Evolutionary conservation across 2,113 vertebrate genomes (phyloP).

Genomic region (Hepsetus odoe): DNA sequence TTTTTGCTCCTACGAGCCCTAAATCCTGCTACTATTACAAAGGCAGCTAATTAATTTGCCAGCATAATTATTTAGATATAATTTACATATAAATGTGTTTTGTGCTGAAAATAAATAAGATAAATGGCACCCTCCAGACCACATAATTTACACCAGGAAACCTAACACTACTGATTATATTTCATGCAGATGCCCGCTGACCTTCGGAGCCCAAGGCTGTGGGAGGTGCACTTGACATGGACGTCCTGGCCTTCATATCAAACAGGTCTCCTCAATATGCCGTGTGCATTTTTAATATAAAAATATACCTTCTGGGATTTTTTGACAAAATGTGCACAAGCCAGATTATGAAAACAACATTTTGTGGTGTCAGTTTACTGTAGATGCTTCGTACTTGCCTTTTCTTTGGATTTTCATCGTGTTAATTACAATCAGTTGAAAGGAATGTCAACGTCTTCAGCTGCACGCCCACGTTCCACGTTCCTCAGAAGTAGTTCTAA

Average conservation of each 20-base stretch:
- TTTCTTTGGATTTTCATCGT: too few species aligned
- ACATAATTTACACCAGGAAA: constrained; percentile 88
- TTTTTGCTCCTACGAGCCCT: constrained; percentile 64
- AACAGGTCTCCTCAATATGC: background rate
- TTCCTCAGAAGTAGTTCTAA: too few species aligned
- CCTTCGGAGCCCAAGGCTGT: constrained; percentile 64
- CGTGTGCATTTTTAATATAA: background rate
- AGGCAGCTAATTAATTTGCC: constrained; percentile 76
- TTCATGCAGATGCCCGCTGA: constrained; percentile 77
- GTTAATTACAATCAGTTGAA: too few species aligned
- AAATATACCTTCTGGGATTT: background rate
- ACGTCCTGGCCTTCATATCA: background rate
- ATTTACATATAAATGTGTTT: constrained; percentile 93
- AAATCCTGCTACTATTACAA: constrained; percentile 63
- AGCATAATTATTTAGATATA: constrained; percentile 83
- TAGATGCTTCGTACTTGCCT: too few species aligned
- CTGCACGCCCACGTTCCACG: too few species aligned
- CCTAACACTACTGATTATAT: constrained; percentile 84
- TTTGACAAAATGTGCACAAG: too few species aligned
- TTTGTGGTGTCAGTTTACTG: too few species aligned
- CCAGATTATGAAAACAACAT: background rate
- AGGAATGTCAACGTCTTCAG: too few species aligned
- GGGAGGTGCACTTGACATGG: background rate
- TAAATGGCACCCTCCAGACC: constrained; percentile 83
- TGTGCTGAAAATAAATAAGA: constrained; percentile 69